phyloP scores from a whole-genome alignment of 2,888 invertebrate species.

The Pachycephus smyrnensis region DNA sequence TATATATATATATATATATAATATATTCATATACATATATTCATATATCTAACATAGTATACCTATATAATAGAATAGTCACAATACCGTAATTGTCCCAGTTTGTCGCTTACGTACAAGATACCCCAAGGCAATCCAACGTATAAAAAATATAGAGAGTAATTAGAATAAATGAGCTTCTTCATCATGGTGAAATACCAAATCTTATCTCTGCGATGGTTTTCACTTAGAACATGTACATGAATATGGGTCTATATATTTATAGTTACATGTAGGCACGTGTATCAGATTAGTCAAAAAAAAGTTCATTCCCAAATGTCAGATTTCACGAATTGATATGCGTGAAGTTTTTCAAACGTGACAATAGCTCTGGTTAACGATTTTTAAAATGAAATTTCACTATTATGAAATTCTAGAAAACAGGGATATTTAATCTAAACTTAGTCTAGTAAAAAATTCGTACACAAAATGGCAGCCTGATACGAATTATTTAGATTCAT shows the following conservation, averaged over 20 bases:
- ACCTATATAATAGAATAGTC: not conserved
- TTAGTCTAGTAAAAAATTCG: not conserved
- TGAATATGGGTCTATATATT: not conserved
- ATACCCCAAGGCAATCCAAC: not conserved
- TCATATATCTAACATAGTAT: slow-evolving; percentile 8
- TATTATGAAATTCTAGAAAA: not conserved
- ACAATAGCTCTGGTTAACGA: not conserved
- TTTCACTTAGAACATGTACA: not conserved
- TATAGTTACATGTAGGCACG: not conserved
- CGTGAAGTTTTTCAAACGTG: not conserved
- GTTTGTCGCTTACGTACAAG: not conserved
- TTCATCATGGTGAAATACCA: not conserved
- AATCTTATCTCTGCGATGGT: not conserved
- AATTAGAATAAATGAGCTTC: not conserved
- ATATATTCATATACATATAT: not conserved
- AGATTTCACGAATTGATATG: not conserved
- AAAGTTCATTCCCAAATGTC: not conserved
- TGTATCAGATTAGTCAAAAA: not conserved
- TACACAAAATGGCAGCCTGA: no score
- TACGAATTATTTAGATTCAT: not conserved
- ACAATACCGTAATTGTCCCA: slow-evolving; percentile 5
- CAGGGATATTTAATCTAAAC: not conserved
- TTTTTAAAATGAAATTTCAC: not conserved
- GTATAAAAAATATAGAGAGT: not conserved
- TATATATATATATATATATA: slow-evolving; percentile 13